Conservation (phyloP, 2,113 vertebrate genomes). For the Poeciliopsis retropinna region DNA sequence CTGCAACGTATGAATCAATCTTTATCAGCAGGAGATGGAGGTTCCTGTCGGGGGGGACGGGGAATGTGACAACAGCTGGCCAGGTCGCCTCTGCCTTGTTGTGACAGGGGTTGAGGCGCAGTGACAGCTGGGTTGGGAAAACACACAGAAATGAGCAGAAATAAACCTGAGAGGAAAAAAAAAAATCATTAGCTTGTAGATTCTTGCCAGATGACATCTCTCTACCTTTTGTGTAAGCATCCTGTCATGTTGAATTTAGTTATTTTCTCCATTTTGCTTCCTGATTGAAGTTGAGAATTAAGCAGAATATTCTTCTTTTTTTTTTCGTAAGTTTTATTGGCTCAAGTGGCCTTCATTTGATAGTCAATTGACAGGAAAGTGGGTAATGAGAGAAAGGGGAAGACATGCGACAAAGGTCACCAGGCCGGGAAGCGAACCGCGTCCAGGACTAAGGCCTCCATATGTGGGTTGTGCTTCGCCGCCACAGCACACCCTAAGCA, state of each 20-base stretch:
- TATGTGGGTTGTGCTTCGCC: too few species aligned
- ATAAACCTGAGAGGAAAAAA: constrained; percentile 10
- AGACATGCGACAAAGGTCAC: too few species aligned
- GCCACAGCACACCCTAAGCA: too few species aligned
- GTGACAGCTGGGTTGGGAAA: constrained; percentile 56
- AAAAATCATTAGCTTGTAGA: neutral
- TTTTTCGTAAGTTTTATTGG: too few species aligned
- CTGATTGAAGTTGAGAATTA: neutral
- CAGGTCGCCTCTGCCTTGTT: constrained; percentile 15
- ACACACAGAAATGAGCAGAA: constrained; percentile 5
- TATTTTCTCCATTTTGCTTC: too few species aligned
- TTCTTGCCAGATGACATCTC: neutral
- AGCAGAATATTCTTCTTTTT: neutral
- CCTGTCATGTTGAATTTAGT: neutral
- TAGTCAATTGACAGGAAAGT: too few species aligned
- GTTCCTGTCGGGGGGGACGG: constrained; percentile 1
- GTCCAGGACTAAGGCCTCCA: too few species aligned
- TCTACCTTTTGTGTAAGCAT: neutral
- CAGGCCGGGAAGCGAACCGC: too few species aligned
- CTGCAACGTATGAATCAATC: too few species aligned
- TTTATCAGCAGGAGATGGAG: too few species aligned
- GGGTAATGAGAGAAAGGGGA: too few species aligned
- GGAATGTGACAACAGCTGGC: constrained; percentile 56
- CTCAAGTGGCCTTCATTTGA: too few species aligned
- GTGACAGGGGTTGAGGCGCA: constrained; percentile 48